Evolutionary conservation across 2,888 invertebrate genomes (phyloP).

Genomic region (Drosophila incognita): DNA sequence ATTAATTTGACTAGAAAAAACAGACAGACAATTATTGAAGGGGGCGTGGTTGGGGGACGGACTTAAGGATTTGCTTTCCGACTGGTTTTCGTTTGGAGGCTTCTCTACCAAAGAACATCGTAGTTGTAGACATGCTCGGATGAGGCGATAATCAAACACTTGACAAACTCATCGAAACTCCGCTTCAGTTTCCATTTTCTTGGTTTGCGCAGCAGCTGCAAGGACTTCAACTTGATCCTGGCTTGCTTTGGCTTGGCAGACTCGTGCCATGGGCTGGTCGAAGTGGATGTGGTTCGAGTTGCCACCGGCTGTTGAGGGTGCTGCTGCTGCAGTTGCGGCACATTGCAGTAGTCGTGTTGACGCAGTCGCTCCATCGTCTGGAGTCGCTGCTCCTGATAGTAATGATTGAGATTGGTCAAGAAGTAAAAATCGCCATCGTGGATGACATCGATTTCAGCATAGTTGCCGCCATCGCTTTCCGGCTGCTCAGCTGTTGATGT

Average conservation of each 20-base stretch:
- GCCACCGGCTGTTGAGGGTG: conserved; percentile 9
- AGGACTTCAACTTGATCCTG: conserved; percentile 29
- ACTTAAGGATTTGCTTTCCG: conserved; percentile 8
- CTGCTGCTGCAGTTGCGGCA: conserved; percentile 43
- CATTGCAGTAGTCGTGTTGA: conserved; percentile 56
- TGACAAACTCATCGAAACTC: conserved; percentile 66
- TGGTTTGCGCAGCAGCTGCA: conserved; percentile 74
- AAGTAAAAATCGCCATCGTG: conserved; percentile 76
- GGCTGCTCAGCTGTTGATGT: conserved; percentile 7
- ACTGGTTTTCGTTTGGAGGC: conserved; percentile 3
- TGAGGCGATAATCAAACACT: conserved; percentile 70
- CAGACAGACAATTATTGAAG: conserved; percentile 26
- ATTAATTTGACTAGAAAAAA: conserved; percentile 68
- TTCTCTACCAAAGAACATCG: conserved; percentile 69
- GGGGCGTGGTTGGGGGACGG: neutral
- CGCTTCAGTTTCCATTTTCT: conserved; percentile 80
- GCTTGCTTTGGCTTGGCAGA: conserved; percentile 24
- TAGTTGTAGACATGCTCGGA: conserved; percentile 73
- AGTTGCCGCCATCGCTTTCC: conserved; percentile 56
- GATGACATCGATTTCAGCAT: conserved; percentile 81
- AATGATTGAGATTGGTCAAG: conserved; percentile 80
- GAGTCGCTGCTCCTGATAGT: conserved; percentile 75
- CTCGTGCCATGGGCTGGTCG: conserved; percentile 73
- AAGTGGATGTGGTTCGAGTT: conserved; percentile 55
- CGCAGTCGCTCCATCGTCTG: conserved; percentile 37